Percentiles rank a stretch among this genome's conserved stretches.
phyloP scores from a whole-genome alignment of 2,113 vertebrate genomes.

The Vulpes vulpes region DNA sequence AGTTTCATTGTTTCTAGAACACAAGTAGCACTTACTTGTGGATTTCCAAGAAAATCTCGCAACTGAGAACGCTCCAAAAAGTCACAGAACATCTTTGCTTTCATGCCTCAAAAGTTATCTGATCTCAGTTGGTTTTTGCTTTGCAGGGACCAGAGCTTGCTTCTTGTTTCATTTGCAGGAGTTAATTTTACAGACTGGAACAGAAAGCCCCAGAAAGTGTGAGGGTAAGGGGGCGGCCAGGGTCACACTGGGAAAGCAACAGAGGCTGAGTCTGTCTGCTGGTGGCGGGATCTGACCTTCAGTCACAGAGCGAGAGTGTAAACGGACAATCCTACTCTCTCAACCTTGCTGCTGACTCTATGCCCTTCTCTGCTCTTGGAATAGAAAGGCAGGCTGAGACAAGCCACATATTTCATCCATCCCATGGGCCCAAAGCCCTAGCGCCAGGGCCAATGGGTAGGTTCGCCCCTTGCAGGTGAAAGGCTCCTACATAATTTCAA shows the following conservation, averaged over 20 bases:
- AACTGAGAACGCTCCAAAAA: neutral
- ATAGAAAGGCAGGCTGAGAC: neutral
- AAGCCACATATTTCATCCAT: neutral
- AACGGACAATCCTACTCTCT: neutral
- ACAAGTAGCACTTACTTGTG: neutral
- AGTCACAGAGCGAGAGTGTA: neutral
- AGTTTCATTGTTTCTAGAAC: neutral
- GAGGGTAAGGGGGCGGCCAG: neutral
- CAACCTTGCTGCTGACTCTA: neutral
- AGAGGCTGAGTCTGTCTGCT: neutral
- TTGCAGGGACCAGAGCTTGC: neutral
- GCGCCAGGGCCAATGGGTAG: neutral
- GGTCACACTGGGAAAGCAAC: neutral
- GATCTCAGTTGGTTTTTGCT: neutral
- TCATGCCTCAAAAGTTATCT: neutral
- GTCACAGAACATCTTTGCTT: neutral
- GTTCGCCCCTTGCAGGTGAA: neutral
- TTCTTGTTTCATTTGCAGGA: neutral
- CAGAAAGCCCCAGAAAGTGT: neutral
- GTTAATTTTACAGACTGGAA: neutral
- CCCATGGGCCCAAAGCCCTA: neutral
- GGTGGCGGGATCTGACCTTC: neutral
- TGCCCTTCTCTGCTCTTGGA: neutral
- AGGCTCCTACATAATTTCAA: neutral
- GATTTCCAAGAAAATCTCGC: slow-evolving; percentile 37